Evolutionary conservation across 2,888 invertebrate genomes (phyloP).

Genomic region (Chloromyia formosa): DNA sequence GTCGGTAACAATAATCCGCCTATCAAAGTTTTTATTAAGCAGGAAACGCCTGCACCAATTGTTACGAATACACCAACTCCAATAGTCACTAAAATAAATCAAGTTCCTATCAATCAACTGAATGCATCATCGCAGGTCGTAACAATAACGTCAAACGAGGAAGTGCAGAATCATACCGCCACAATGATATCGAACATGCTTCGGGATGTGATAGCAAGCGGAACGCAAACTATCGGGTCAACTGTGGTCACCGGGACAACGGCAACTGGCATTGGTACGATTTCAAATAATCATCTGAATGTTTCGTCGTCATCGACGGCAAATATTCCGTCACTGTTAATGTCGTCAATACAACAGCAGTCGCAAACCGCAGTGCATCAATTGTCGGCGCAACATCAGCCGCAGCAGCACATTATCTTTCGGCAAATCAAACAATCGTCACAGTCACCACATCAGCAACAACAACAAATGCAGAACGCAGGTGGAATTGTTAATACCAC

Average conservation of each 20-base stretch:
- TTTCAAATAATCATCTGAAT: conserved; percentile 31
- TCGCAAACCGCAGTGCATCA: conserved; percentile 51
- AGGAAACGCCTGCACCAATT: conserved; percentile 2
- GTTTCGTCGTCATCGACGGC: background rate
- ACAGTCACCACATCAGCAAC: conserved; percentile 21
- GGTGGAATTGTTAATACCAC: conserved; percentile 41
- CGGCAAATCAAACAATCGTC: conserved; percentile 55
- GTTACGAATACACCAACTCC: conserved; percentile 1
- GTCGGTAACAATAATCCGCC: background rate
- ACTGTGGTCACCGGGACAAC: conserved; percentile 47
- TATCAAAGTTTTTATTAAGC: conserved; percentile 28
- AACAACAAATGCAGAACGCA: conserved; percentile 46
- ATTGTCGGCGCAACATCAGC: conserved; percentile 57
- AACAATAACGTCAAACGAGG: conserved; percentile 8
- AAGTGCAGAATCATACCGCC: conserved; percentile 15
- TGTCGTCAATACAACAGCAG: conserved; percentile 45
- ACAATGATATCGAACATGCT: conserved; percentile 24
- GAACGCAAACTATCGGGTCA: conserved; percentile 32
- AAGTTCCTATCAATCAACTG: conserved; percentile 39
- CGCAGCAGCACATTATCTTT: conserved; percentile 58
- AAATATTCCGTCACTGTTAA: conserved; percentile 36
- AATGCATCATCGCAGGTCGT: conserved; percentile 16
- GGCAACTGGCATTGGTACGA: conserved; percentile 47
- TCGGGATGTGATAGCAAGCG: conserved; percentile 2
- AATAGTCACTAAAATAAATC: conserved; percentile 30